phyloP scores from a whole-genome alignment of 2,113 vertebrate species.

The Hippocampus abdominalis region DNA sequence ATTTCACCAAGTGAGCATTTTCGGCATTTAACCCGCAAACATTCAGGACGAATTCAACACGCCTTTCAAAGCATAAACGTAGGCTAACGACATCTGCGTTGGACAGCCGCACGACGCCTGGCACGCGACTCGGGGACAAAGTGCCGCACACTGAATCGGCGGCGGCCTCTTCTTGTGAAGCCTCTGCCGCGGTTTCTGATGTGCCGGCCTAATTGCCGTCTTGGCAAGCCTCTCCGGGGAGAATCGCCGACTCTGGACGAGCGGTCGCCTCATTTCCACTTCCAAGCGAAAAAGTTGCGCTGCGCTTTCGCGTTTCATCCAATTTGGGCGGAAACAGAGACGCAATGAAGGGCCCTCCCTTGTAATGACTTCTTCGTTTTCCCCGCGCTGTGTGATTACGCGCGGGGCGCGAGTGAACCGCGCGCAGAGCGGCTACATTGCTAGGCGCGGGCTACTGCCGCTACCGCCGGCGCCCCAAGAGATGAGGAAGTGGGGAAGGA shows the following conservation, averaged over 20 bases:
- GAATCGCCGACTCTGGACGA: constrained; percentile 45
- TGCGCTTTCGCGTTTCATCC: constrained; percentile 45
- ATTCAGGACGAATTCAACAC: neutral
- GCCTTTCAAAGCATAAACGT: neutral
- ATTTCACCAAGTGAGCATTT: no score
- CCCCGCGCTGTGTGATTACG: constrained; percentile 24
- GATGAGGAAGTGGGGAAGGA: constrained; percentile 28
- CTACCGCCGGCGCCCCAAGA: constrained; percentile 35
- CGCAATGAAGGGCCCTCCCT: constrained; percentile 28
- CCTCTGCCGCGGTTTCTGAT: constrained; percentile 48
- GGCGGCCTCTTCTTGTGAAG: constrained; percentile 42
- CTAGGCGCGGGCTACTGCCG: neutral
- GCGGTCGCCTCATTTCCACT: constrained; percentile 68
- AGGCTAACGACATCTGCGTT: neutral
- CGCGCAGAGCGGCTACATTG: constrained; percentile 33
- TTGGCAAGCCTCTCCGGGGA: constrained; percentile 60
- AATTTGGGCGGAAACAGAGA: constrained; percentile 57
- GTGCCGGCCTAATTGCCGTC: constrained; percentile 69
- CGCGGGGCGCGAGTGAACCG: neutral
- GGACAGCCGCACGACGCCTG: neutral
- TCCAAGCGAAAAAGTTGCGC: constrained; percentile 61
- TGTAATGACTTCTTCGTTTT: constrained; percentile 18
- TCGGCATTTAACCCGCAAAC: no score
- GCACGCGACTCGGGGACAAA: constrained; percentile 5
- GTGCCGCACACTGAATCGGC: neutral